Percentiles rank a stretch among this genome's conserved stretches.
phyloP scores from a whole-genome alignment of 1,140 invertebrate species.

The Bombus affinis region DNA sequence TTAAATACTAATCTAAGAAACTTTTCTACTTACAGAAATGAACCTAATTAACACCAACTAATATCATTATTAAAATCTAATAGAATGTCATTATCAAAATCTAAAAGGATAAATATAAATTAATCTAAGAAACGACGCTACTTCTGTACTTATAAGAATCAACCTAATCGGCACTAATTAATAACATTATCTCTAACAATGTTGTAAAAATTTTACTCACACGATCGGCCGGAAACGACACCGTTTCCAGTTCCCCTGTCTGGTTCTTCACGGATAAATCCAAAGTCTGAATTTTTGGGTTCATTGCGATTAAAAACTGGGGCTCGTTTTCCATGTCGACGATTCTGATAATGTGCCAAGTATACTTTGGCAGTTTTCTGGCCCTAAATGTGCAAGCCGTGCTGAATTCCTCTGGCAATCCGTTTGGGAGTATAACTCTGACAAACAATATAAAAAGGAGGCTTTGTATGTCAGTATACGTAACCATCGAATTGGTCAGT shows the following conservation, averaged over 20 bases:
- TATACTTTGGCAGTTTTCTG: constrained; percentile 83
- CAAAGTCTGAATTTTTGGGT: constrained; percentile 85
- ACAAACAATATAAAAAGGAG: constrained; percentile 15
- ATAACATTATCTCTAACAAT: neutral
- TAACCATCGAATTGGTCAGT: neutral
- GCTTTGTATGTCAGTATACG: neutral
- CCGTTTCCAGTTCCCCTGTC: constrained; percentile 84
- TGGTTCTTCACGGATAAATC: constrained; percentile 86
- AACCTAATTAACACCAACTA: no score
- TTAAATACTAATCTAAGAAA: neutral
- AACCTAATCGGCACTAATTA: neutral
- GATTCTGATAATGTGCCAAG: constrained; percentile 89
- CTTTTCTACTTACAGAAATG: neutral
- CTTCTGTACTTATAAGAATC: no score
- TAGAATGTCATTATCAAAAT: no score
- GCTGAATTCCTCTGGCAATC: constrained; percentile 88
- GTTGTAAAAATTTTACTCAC: constrained; percentile 76
- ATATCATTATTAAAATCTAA: no score
- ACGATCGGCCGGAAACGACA: constrained; percentile 84
- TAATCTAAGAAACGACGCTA: no score
- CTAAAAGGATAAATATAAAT: no score
- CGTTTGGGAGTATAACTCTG: constrained; percentile 87
- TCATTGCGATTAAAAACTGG: constrained; percentile 88
- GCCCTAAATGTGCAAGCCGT: constrained; percentile 87
- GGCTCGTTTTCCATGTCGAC: constrained; percentile 84